Evolutionary conservation across 1,140 invertebrate species (phyloP).

Genomic region (Drosophila mauritiana): DNA sequence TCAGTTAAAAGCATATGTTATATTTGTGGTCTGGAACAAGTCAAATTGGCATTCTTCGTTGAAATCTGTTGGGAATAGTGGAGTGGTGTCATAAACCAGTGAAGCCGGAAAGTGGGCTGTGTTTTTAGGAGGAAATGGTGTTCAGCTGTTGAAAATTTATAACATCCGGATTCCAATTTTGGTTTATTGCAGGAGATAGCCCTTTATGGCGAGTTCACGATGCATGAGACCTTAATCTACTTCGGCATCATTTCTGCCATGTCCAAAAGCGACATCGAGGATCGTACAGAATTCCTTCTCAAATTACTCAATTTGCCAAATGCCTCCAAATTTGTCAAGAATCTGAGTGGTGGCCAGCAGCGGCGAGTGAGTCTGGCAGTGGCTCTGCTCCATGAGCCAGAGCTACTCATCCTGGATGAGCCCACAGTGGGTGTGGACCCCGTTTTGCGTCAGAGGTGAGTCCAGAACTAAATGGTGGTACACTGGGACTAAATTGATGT

Average conservation of each 20-base stretch:
- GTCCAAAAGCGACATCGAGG: constrained; percentile 89
- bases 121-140: constrained; percentile 1
- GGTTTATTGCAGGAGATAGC: constrained; percentile 91
- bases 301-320: constrained; percentile 90
- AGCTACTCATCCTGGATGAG: constrained; percentile 96
- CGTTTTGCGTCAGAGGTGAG: constrained; percentile 92
- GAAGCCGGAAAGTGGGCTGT: constrained; percentile 17
- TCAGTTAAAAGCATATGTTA: too few relatives aligned
- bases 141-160: constrained; percentile 13
- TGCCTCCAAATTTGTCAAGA: constrained; percentile 90
- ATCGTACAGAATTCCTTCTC: constrained; percentile 92
- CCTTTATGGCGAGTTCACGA: constrained; percentile 95
- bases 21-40: background rate
- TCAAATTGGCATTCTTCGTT: background rate
- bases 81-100: constrained; percentile 33
- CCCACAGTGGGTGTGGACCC: constrained; percentile 98
- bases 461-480: constrained; percentile 46
- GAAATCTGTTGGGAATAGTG: background rate
- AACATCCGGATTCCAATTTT: constrained; percentile 30
- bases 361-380: constrained; percentile 94
- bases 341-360: constrained; percentile 96
- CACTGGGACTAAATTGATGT: background rate
- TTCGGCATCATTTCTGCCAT: constrained; percentile 96
- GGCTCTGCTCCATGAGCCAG: constrained; percentile 94
- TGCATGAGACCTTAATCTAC: constrained; percentile 95